These are phyloP conservation scores for Beroe ovata DNA, from an alignment of 37 sponge, comb jelly and placozoan species.

Conservation along the genomic window DNA sequence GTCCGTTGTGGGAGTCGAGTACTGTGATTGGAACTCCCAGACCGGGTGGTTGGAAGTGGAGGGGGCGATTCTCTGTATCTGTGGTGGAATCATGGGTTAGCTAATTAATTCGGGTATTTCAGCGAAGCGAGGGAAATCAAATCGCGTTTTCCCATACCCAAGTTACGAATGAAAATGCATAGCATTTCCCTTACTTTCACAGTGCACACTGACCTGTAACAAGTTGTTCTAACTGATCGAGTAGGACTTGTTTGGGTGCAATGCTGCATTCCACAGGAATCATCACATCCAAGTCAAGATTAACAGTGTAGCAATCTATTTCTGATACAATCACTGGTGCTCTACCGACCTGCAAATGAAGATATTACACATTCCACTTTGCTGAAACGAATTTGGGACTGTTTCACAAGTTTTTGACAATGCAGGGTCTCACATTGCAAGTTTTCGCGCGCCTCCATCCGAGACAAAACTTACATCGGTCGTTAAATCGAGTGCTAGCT, in stretches of 20 bases:
- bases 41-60: conserved; percentile 30
- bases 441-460: too few relatives aligned
- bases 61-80: background rate
- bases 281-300: conserved; percentile 26
- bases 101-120: background rate
- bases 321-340: conserved; percentile 34
- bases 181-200: too few relatives aligned
- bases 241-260: background rate
- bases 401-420: too few relatives aligned
- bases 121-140: too few relatives aligned
- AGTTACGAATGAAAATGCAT: too few relatives aligned
- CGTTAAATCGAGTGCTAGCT: conserved; percentile 17
- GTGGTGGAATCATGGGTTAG: background rate
- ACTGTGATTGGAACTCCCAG: background rate
- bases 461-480: background rate
- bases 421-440: too few relatives aligned
- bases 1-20: conserved; percentile 12
- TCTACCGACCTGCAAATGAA: conserved; percentile 3
- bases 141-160: too few relatives aligned
- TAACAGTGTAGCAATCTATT: background rate
- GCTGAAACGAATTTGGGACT: too few relatives aligned
- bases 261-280: background rate
- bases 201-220: background rate
- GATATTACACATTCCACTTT: too few relatives aligned
- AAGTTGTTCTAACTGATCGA: background rate